Evolutionary conservation across 2,888 invertebrate genomes (phyloP).

Genomic region (Priapulus caudatus): DNA sequence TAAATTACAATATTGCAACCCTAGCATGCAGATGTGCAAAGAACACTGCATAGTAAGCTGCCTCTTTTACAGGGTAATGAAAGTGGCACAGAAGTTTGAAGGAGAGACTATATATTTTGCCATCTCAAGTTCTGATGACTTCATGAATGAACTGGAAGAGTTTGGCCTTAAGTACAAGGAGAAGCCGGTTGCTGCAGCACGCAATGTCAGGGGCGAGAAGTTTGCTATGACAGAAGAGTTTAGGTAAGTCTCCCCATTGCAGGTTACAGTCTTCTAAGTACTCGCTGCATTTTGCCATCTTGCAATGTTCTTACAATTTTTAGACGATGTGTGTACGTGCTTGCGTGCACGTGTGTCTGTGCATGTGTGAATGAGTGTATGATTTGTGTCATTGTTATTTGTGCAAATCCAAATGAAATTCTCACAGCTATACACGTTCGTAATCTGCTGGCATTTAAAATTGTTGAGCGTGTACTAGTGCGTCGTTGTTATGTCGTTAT

Average conservation of each 20-base stretch:
- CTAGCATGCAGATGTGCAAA: too few species aligned
- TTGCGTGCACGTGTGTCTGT: too few species aligned
- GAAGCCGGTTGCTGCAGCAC: slow-evolving; percentile 75
- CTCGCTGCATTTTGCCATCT: too few species aligned
- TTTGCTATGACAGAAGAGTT: slow-evolving; percentile 80
- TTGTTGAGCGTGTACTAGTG: too few species aligned
- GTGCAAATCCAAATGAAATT: not conserved
- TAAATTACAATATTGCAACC: too few species aligned
- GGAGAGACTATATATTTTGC: slow-evolving; percentile 62
- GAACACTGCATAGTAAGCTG: slow-evolving; percentile 8
- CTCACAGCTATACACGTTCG: too few species aligned
- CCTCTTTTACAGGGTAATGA: slow-evolving; percentile 63
- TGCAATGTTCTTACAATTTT: too few species aligned
- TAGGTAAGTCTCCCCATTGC: slow-evolving; percentile 48
- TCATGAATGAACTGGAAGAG: slow-evolving; percentile 85
- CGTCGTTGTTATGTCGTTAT: too few species aligned
- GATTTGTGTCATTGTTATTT: not conserved
- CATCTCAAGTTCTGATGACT: slow-evolving; percentile 80
- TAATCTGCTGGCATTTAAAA: too few species aligned
- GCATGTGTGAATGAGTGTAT: too few species aligned
- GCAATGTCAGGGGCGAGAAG: slow-evolving; percentile 71
- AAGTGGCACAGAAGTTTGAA: slow-evolving; percentile 61
- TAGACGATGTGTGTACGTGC: too few species aligned
- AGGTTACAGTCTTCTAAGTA: too few species aligned
- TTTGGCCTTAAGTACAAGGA: slow-evolving; percentile 72